Conservation (phyloP, 2,888 invertebrate genomes). For the Temnothorax ravouxi region DNA sequence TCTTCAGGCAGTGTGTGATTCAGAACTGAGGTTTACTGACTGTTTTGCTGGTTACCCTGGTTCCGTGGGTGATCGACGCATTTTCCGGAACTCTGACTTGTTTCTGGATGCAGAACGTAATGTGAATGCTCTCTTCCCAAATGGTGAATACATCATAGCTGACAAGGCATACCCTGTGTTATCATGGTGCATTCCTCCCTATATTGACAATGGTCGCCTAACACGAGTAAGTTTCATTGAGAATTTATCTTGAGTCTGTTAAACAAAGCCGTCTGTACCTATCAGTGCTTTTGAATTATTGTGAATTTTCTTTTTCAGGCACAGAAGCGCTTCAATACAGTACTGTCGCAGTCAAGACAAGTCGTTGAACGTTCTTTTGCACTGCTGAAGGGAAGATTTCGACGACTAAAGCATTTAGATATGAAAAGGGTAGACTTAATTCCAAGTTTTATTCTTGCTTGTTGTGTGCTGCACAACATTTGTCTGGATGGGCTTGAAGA, state of each 20-base stretch:
- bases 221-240: conserved; percentile 29
- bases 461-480: conserved; percentile 9
- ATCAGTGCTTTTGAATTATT: not conserved
- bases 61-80: conserved; percentile 61
- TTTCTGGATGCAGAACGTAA: conserved; percentile 54
- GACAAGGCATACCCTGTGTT: conserved; percentile 72
- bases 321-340: not conserved
- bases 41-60: conserved; percentile 55
- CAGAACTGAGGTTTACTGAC: conserved; percentile 37
- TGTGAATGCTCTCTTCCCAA: conserved; percentile 45
- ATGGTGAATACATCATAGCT: conserved; percentile 60
- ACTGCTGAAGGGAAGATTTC: conserved; percentile 8
- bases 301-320: conserved; percentile 9
- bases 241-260: not conserved
- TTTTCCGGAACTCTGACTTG: conserved; percentile 74
- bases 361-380: conserved; percentile 16
- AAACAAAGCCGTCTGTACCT: not conserved
- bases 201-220: conserved; percentile 66
- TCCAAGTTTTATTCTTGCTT: conserved; percentile 24
- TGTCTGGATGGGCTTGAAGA: conserved; percentile 1
- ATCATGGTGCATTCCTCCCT: conserved; percentile 70
- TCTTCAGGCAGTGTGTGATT: conserved; percentile 53
- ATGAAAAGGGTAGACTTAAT: conserved; percentile 1
- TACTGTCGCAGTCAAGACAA: conserved; percentile 13
- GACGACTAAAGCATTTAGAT: conserved; percentile 15